Evolutionary conservation across 2,888 invertebrate species (phyloP), one percentile per base, ranked within the genome.

Genomic region (Melikaiella ostensackeni): DNA sequence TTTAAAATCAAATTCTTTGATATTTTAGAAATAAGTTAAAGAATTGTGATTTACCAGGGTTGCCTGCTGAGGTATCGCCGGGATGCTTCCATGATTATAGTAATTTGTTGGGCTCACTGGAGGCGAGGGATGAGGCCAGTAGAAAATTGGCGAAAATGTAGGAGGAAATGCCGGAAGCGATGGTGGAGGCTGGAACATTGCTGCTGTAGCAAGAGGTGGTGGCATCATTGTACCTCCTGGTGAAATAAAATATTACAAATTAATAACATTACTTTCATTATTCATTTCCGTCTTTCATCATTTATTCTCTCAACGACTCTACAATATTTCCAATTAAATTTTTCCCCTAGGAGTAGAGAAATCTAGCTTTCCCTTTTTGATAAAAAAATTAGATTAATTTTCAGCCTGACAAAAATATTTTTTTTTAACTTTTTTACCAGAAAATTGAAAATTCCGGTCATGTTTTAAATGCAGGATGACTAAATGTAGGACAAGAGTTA

Each of bases 81-180:
- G 84, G 9, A 91, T 88, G 16, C 89, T 89, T 16, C 89, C 88
- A 2, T 94, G 94, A 80, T 95, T 95, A 89, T 95, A 97, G 91
- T 97, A 97, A 86, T 95, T 96, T 57, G 97, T 97, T 0, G 98
- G 98, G 62, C 98, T 98, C 24, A 98, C 97, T 0, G 98, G 98
- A 57, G 98, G 98, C 86, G 97, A 97, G 66, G 98, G 98, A 92
- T 98, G 98, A 0, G 97, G 96, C 98, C 98, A 98, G 93, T 98
- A 98, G 86, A 98, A 95, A 61, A 94, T 92, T 7, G 93, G 93
- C 42, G 92, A 91, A 80, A 96, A 94, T 75, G 95, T 94, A 42
- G 95, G 95, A 55, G 94, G 93, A 84, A 93, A 93, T 84, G 92
- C 92, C 77, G 92, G 92, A 83, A 91, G 88, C 88, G 94, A 92